Conservation (phyloP, 2,797 vertebrate genomes). For the Agapornis canus region DNA sequence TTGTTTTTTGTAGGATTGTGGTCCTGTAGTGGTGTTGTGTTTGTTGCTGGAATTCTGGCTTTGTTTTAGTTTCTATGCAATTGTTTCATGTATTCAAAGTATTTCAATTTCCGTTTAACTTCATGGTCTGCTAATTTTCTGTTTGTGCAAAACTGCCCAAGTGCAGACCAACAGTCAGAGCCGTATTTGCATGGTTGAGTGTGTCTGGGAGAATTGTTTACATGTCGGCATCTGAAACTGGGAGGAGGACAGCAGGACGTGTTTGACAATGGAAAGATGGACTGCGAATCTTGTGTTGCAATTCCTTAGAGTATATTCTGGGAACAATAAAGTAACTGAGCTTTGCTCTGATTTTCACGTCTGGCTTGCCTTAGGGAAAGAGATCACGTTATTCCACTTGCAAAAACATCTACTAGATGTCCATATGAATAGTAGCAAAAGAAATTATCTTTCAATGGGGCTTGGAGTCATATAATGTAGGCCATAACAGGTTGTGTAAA, state of each 20-base stretch:
- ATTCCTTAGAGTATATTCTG: conserved; percentile 11
- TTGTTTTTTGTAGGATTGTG: not conserved
- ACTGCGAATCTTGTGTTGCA: not conserved
- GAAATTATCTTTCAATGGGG: not conserved
- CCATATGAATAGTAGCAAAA: not conserved
- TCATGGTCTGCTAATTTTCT: not conserved
- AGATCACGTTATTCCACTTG: not conserved
- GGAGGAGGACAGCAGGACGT: not conserved
- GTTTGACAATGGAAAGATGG: not conserved
- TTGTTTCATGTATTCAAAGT: not conserved
- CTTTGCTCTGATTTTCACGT: not conserved
- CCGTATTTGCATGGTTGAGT: not conserved
- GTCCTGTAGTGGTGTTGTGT: not conserved
- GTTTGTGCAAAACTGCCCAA: not conserved
- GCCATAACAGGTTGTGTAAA: not conserved
- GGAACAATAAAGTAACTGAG: not conserved
- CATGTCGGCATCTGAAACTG: conserved; percentile 1
- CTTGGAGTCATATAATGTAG: not conserved
- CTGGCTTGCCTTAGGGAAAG: not conserved
- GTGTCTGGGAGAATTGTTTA: conserved; percentile 3
- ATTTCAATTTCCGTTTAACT: not conserved
- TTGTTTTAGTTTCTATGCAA: not conserved
- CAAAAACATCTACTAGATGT: not conserved
- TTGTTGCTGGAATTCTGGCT: not conserved
- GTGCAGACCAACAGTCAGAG: not conserved